Conservation (phyloP, 2,113 vertebrate genomes). For the Datnioides undecimradiatus region DNA sequence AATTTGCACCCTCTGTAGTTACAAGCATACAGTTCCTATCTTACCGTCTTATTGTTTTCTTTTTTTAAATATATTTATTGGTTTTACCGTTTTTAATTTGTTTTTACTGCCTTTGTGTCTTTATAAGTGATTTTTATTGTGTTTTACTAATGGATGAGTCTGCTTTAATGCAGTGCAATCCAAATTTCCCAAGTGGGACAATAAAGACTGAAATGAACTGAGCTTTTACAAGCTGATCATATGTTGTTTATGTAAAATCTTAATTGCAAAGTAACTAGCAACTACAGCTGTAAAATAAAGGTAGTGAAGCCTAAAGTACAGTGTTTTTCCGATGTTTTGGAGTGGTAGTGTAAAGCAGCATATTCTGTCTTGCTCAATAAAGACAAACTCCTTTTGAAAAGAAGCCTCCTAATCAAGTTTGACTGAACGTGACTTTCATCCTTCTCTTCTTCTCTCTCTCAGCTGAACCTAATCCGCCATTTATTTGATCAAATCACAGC, state of each 20-base stretch:
- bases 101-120: slow-evolving; percentile 25
- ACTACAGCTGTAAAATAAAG: slow-evolving; percentile 21
- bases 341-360: neutral
- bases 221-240: slow-evolving; percentile 45
- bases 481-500: slow-evolving; percentile 57
- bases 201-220: slow-evolving; percentile 42
- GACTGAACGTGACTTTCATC: slow-evolving; percentile 2
- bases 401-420: slow-evolving; percentile 14
- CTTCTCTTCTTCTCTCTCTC: neutral
- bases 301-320: neutral
- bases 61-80: neutral
- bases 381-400: slow-evolving; percentile 30
- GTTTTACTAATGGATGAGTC: slow-evolving; percentile 16
- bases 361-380: neutral
- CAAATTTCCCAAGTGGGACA: slow-evolving; percentile 39
- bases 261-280: slow-evolving; percentile 17
- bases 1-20: slow-evolving; percentile 25
- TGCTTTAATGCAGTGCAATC: slow-evolving; percentile 40
- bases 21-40: neutral
- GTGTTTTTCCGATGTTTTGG: neutral
- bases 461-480: slow-evolving; percentile 25
- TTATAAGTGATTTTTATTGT: slow-evolving; percentile 32
- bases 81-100: slow-evolving; percentile 22
- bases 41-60: neutral
- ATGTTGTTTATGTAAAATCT: slow-evolving; percentile 2